phyloP scores from a whole-genome alignment of 1,140 invertebrate genomes.

The Trypoxylus dichotomus region DNA sequence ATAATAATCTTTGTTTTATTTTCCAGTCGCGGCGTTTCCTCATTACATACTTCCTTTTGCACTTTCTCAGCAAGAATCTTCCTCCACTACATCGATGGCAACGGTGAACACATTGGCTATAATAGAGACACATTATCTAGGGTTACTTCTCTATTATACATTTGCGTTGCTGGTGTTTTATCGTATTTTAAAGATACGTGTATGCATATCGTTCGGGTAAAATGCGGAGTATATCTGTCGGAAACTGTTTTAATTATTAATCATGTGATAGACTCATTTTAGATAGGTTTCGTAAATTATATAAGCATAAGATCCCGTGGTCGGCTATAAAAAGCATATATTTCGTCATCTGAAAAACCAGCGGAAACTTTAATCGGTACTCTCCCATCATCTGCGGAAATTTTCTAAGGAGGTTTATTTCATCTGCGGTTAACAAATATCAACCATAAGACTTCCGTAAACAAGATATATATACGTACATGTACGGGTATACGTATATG shows the following conservation, averaged over 20 bases:
- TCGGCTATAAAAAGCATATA: not conserved
- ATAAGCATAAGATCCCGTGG: too few relatives aligned
- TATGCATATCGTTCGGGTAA: not conserved
- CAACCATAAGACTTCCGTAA: slow-evolving; percentile 16
- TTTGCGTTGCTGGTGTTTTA: not conserved
- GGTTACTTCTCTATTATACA: not conserved
- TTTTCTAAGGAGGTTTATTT: slow-evolving; percentile 4
- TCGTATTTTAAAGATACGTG: not conserved
- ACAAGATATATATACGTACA: not conserved
- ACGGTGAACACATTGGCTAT: not conserved
- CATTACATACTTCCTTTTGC: slow-evolving; percentile 27
- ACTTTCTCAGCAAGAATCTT: slow-evolving; percentile 30
- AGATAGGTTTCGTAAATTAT: too few relatives aligned
- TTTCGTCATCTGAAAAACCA: slow-evolving; percentile 12
- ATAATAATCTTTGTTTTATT: slow-evolving; percentile 29
- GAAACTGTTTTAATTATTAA: not conserved
- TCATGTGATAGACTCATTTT: too few relatives aligned
- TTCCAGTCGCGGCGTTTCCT: slow-evolving; percentile 22
- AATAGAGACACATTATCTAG: not conserved
- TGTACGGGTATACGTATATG: not conserved
- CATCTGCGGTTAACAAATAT: not conserved
- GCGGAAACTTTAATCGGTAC: not conserved
- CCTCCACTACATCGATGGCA: not conserved
- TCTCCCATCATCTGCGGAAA: not conserved
- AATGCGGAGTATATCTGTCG: not conserved